Conservation (phyloP, 2,888 invertebrate species). For the Mactromeris polynyma region DNA sequence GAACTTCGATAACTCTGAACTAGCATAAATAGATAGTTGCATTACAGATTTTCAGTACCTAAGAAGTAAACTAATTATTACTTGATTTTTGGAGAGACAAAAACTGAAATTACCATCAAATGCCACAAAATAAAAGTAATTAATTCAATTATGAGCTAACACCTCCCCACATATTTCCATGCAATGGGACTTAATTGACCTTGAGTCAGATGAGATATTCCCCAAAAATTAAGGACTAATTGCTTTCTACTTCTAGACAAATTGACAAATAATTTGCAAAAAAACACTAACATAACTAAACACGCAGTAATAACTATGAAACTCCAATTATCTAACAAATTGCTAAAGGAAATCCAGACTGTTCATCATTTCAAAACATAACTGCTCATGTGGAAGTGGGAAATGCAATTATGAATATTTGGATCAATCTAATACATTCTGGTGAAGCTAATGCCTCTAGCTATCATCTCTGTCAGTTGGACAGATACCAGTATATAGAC, state of each 20-base stretch:
- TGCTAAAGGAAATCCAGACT: neutral
- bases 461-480: neutral
- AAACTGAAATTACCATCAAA: neutral
- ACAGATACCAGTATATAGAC: neutral
- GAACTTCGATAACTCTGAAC: no score
- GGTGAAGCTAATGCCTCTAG: neutral
- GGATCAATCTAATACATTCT: neutral
- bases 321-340: slow-evolving; percentile 27
- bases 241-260: neutral
- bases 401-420: slow-evolving; percentile 7
- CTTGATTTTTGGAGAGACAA: neutral
- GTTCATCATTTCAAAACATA: neutral
- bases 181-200: neutral
- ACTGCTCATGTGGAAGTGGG: neutral
- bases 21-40: no score
- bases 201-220: neutral
- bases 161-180: neutral
- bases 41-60: neutral
- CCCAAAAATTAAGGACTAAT: neutral
- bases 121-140: neutral
- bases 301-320: slow-evolving; percentile 17
- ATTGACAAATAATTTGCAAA: neutral
- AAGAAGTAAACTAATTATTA: neutral
- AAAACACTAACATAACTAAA: neutral
- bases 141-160: neutral